Evolutionary conservation across 2,797 vertebrate species (phyloP), one percentile per base, ranked within the genome.

Genomic region (Emys orbicularis): DNA sequence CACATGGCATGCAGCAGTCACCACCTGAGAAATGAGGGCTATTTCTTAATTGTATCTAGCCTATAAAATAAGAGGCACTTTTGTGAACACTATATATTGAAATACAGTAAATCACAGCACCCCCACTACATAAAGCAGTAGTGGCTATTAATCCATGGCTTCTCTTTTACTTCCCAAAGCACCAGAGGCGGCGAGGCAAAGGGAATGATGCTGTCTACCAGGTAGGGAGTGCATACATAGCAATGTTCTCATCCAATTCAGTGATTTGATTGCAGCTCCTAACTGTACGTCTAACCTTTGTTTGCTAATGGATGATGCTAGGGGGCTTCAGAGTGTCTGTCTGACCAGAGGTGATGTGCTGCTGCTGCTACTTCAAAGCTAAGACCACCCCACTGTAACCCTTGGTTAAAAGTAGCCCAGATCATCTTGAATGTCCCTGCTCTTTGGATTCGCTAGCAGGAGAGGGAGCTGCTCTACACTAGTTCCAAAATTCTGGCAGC

Each of bases 131-230:
- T 29, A 4, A 88, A 1, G 2, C 1, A 37, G 56, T 88, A 52
- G 25, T 84, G 79, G 34, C n/a, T 87, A 15, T 87, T 96, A 83
- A 97, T 56, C 34, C 31, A 0, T 2, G 25, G 34, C 34, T 91
- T 90, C 1, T 56, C 56, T 68, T 54, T 88, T 29, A 56, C 59
- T 72, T 88, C 86, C 50, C 68, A 49, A 87, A 97, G 50, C 97
- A 98, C 89, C 98, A 98, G 95, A 97, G 98, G 50, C 97, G 97
- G 29, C 97, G 98, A 95, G 98, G 97, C 94, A 98, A 98, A 94
- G 98, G 97, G 19, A 97, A 97, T 0, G 98, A 98, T 1, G 96
- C 52, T 1, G 90, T 98, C 87, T 99, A 99, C 94, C 98, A 99
- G 98, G 98, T 99, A 96, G 83, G 97, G 21, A 81, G 49, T 76